These are phyloP conservation scores for Drosophila merina DNA, from an alignment of 2,888 invertebrate species.

Conservation along the genomic window DNA sequence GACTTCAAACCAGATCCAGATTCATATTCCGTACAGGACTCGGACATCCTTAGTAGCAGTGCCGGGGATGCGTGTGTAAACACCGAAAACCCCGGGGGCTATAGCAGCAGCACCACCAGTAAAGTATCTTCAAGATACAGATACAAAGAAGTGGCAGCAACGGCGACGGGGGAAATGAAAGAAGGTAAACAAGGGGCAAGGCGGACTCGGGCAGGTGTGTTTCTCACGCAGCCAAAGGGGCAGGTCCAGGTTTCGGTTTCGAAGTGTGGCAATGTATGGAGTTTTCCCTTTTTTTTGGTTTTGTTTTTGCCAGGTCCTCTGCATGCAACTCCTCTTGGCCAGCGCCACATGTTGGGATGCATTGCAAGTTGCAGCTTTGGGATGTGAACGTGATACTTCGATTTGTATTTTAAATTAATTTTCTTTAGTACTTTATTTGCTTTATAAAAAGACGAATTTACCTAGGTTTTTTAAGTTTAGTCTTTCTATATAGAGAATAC, in stretches of 20 bases:
- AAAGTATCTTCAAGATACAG: conserved; percentile 64
- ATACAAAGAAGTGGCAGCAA: conserved; percentile 49
- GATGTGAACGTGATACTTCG: conserved; percentile 5
- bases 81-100: conserved; percentile 53
- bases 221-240: conserved; percentile 72
- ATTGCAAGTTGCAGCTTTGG: conserved; percentile 27
- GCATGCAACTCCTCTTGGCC: conserved; percentile 13
- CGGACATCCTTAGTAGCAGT: conserved; percentile 29
- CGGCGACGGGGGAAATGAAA: not conserved
- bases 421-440: too few relatives aligned
- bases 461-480: too few relatives aligned
- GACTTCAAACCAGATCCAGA: conserved; percentile 33
- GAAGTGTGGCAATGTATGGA: conserved; percentile 76
- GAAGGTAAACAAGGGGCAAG: conserved; percentile 8
- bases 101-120: conserved; percentile 49
- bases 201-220: conserved; percentile 67
- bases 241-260: conserved; percentile 53
- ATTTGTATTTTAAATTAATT: too few relatives aligned
- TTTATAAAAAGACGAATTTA: too few relatives aligned
- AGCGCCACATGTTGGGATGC: conserved; percentile 65
- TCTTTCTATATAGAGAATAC: too few relatives aligned
- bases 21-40: conserved; percentile 26
- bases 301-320: conserved; percentile 8
- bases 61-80: conserved; percentile 25
- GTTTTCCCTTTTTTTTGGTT: conserved; percentile 29